Evolutionary conservation across 1,140 invertebrate species (phyloP).

Genomic region (Caenorhabditis remanei): DNA sequence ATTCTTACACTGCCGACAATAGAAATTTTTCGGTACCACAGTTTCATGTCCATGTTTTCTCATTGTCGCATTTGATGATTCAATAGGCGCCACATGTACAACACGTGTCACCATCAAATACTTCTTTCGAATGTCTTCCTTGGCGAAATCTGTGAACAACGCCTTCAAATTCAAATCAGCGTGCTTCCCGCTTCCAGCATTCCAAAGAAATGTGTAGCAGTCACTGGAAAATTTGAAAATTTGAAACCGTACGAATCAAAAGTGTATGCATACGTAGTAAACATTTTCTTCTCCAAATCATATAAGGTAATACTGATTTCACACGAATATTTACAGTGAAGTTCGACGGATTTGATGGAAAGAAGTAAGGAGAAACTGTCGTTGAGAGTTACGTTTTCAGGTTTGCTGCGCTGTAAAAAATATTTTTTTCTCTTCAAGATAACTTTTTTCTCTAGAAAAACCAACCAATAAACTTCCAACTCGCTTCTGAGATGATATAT

Average conservation of each 20-base stretch:
- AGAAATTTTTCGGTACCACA: slow-evolving; percentile 36
- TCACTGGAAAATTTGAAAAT: slow-evolving; percentile 58
- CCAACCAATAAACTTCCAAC: slow-evolving; percentile 4
- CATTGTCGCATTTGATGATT: slow-evolving; percentile 57
- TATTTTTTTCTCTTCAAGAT: no score
- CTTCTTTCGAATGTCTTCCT: slow-evolving; percentile 45
- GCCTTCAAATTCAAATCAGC: slow-evolving; percentile 58
- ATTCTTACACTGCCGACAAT: slow-evolving; percentile 55
- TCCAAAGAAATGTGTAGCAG: slow-evolving; percentile 66
- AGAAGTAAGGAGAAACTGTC: slow-evolving; percentile 53
- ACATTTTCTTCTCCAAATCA: slow-evolving; percentile 59
- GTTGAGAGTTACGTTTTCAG: neutral
- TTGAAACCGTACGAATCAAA: neutral
- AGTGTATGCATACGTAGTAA: slow-evolving; percentile 53
- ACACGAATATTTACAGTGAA: slow-evolving; percentile 62
- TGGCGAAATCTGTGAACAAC: slow-evolving; percentile 54
- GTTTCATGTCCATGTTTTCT: slow-evolving; percentile 57
- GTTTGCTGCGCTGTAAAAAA: slow-evolving; percentile 41
- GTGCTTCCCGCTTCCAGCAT: slow-evolving; percentile 10
- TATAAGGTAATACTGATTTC: slow-evolving; percentile 62
- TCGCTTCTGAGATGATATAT: slow-evolving; percentile 58
- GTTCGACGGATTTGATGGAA: slow-evolving; percentile 58
- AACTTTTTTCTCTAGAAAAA: neutral
- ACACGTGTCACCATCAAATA: slow-evolving; percentile 53
- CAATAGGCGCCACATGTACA: slow-evolving; percentile 58